Conservation (phyloP, 2,113 vertebrate genomes). For the Nematolebias whitei region DNA sequence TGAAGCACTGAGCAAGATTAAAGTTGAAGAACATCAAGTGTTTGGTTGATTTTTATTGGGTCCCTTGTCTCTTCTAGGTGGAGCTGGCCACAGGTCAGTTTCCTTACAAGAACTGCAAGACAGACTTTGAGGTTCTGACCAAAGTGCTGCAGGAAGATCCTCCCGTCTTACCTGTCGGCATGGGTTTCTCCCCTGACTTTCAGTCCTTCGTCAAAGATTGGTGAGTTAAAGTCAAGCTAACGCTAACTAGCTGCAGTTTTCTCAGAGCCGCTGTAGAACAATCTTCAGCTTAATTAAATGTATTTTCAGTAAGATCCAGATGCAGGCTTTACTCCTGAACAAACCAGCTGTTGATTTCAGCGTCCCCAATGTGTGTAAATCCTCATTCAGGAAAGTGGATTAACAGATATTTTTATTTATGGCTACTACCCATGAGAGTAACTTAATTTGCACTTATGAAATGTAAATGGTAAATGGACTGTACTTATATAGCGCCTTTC, state of each 20-base stretch:
- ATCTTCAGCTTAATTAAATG: no score
- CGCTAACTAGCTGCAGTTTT: background rate
- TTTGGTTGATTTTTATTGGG: conserved; percentile 15
- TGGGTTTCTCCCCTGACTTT: conserved; percentile 94
- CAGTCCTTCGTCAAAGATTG: conserved; percentile 98
- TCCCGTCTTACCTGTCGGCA: conserved; percentile 88
- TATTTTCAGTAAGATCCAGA: no score
- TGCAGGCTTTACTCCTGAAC: no score
- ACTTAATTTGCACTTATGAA: no score
- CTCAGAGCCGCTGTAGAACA: no score
- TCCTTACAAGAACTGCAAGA: conserved; percentile 96
- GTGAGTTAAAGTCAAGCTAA: conserved; percentile 72
- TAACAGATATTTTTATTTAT: no score
- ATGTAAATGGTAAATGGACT: no score
- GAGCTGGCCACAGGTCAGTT: conserved; percentile 95
- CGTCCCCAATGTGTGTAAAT: no score
- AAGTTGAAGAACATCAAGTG: background rate
- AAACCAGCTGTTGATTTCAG: no score
- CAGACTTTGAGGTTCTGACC: conserved; percentile 96
- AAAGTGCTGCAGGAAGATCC: conserved; percentile 97
- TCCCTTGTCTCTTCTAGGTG: conserved; percentile 77
- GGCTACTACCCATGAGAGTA: no score
- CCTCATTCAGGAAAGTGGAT: no score
- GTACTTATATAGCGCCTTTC: no score
- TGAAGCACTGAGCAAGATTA: background rate